Evolutionary conservation across 1,140 invertebrate genomes (phyloP).

Genomic region (Tetragonula clypearis): DNA sequence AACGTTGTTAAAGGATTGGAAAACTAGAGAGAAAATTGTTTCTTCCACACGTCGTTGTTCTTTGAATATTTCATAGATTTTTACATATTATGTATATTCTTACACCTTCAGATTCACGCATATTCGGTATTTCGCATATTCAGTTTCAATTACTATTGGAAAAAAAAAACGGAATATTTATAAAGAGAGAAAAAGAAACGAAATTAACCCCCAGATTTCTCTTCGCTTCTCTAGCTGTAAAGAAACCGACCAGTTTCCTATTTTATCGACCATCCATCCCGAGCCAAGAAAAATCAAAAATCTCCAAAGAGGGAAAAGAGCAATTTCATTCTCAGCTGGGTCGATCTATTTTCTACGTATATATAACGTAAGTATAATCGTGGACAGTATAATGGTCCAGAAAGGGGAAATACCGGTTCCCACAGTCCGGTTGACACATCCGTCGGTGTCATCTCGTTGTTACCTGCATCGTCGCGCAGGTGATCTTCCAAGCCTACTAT

Average conservation of each 20-base stretch:
- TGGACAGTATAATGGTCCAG: not conserved
- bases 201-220: no score
- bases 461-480: conserved; percentile 56
- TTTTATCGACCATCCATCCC: not conserved
- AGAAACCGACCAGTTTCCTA: not conserved
- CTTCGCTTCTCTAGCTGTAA: no score
- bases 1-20: no score
- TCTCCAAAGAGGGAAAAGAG: not conserved
- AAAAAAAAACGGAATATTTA: no score
- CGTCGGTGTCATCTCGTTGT: conserved; percentile 37
- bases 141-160: no score
- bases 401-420: conserved; percentile 46
- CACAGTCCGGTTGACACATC: conserved; percentile 54
- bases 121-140: no score
- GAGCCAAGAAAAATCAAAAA: not conserved
- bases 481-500: conserved; percentile 21
- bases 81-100: no score
- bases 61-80: no score
- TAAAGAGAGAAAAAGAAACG: no score
- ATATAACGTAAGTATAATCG: not conserved
- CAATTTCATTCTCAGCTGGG: conserved; percentile 1
- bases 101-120: no score
- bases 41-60: no score
- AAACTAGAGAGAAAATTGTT: no score
- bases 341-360: not conserved